Percentiles rank a stretch among this genome's conserved stretches.
Evolutionary conservation across 2,797 vertebrate species (phyloP).

Genomic region (Arctocebus calabarensis): DNA sequence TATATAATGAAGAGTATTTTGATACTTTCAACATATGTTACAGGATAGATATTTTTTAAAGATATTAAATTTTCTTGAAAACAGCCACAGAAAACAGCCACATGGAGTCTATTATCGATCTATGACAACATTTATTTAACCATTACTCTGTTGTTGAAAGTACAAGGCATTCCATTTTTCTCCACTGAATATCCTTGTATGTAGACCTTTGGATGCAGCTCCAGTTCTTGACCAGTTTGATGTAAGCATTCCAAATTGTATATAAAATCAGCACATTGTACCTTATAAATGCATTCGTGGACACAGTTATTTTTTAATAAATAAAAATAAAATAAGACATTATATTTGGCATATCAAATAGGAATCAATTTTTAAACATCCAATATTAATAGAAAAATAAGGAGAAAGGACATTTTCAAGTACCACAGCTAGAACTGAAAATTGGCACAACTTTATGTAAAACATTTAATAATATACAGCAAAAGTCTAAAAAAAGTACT

Average conservation of each 20-base stretch:
- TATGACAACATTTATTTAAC: neutral
- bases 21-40: conserved; percentile 28
- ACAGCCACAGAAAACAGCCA: neutral
- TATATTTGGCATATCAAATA: neutral
- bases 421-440: neutral
- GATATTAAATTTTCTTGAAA: conserved; percentile 45
- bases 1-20: neutral
- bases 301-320: too few relatives aligned
- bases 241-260: too few relatives aligned
- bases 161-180: neutral
- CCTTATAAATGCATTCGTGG: too few relatives aligned
- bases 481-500: conserved; percentile 8
- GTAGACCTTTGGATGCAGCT: neutral
- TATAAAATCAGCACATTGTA: too few relatives aligned
- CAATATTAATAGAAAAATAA: neutral
- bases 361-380: neutral
- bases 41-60: neutral
- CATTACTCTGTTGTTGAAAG: neutral
- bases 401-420: neutral
- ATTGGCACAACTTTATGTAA: neutral
- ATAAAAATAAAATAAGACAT: neutral
- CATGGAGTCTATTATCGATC: neutral
- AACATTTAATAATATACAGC: neutral
- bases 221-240: neutral
- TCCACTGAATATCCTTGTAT: neutral